Evolutionary conservation across 2,888 invertebrate genomes (phyloP).

Genomic region (Cephus nigrinus): DNA sequence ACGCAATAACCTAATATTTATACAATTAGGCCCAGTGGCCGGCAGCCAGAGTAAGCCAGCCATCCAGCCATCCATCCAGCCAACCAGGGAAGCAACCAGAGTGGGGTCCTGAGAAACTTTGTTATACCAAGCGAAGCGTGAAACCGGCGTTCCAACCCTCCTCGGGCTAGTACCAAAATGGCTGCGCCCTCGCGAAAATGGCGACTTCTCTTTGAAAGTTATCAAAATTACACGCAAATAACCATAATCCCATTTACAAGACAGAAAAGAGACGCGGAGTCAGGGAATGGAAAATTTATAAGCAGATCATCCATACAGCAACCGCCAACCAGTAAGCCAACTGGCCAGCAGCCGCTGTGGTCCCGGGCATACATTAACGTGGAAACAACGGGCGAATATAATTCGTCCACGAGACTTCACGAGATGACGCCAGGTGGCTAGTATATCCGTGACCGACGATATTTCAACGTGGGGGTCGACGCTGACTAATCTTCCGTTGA

Average conservation of each 20-base stretch:
- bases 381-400: background rate
- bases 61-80: background rate
- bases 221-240: background rate
- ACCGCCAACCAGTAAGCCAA: background rate
- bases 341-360: background rate
- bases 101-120: constrained; percentile 50
- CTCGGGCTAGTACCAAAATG: constrained; percentile 48
- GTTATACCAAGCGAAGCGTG: constrained; percentile 60
- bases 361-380: background rate
- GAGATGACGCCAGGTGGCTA: background rate
- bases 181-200: constrained; percentile 46
- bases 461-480: background rate
- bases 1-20: constrained; percentile 61
- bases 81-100: constrained; percentile 10
- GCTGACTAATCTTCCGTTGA: background rate
- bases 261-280: background rate
- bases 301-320: background rate
- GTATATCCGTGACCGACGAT: background rate
- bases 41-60: constrained; percentile 22
- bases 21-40: constrained; percentile 58
- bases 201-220: constrained; percentile 31
- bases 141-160: constrained; percentile 54
- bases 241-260: background rate
- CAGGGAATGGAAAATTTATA: background rate
- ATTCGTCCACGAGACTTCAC: background rate